Evolutionary conservation across 2,888 invertebrate genomes (phyloP), one percentile per base, ranked within the genome.

Genomic region (Drosophila kuntzei): DNA sequence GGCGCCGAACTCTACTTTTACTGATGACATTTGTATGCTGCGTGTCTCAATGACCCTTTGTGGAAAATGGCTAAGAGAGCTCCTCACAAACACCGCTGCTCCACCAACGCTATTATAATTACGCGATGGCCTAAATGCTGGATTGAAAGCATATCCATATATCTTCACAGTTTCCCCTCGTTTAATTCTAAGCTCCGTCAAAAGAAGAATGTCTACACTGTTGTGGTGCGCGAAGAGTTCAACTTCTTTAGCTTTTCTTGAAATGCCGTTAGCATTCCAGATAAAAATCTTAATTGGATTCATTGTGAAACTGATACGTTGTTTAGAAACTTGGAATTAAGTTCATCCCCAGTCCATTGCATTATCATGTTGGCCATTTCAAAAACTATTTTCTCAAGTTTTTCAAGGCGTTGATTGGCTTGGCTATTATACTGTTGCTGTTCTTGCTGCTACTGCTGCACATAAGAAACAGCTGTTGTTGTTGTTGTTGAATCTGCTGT

Each of bases 51-150:
- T 16, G 11, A 43, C 34, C 5, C 53, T 43, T 51, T 53, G 51
- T 44, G 53, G 61, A 27, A 61, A 53, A 61, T 53, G 46, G 12
- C 50, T 34, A 16, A 59, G 50, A 34, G 43, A 6, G 4, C 9
- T 50, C 34, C 9, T 50, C 34, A 59, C 50, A 1, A 59, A 50
- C 9, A 50, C 43, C 18, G 59, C 50, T 2, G 43, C 53, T 22
- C 61, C 61, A 12, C 61, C 60, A 4, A 7, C 12, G 11, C 61
- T 20, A 16, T 61, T 5, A 32, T 61, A 44, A 9, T 51, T 4
- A 22, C 37, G 14, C 8, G 49, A 44, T 18, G 39, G 29, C 20
- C 6, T 54, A n/a, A 29, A 36, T 2, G 63, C 55, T 29, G 50
- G 51, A 39, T 64, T 58, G 18, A 44, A 36, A 3, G 22, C n/a